These are phyloP conservation scores for Embidobia sp. DNA, from an alignment of 2,888 invertebrate genomes.

Conservation along the genomic window DNA sequence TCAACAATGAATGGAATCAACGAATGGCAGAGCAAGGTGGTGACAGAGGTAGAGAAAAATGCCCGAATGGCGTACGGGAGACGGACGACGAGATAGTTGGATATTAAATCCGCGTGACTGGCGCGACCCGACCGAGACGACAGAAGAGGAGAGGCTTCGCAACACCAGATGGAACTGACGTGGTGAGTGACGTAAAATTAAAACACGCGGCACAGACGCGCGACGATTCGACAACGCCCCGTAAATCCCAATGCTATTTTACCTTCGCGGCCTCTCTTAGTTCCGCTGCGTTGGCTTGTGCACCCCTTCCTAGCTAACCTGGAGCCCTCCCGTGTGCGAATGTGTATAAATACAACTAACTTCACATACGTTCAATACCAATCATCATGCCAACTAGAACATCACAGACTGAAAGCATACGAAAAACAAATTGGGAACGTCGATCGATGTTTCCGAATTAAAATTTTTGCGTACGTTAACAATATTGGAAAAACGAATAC, in stretches of 20 bases:
- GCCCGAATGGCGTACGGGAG: conserved; percentile 42
- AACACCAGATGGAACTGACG: conserved; percentile 80
- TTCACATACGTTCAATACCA: conserved; percentile 33
- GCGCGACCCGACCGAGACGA: conserved; percentile 75
- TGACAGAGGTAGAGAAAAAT: conserved; percentile 31
- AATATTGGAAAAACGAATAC: no score
- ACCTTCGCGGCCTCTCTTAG: conserved; percentile 45
- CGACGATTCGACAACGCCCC: conserved; percentile 78
- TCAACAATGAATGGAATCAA: conserved; percentile 36
- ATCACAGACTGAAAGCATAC: not conserved
- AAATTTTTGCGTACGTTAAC: no score
- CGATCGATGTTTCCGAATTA: no score
- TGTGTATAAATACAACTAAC: conserved; percentile 36
- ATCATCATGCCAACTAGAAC: conserved; percentile 5
- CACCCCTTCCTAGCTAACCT: conserved; percentile 17
- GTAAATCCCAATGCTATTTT: conserved; percentile 66
- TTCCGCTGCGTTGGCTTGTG: conserved; percentile 27
- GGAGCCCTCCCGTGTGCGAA: conserved; percentile 2
- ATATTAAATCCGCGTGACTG: conserved; percentile 80
- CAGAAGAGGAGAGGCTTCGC: conserved; percentile 73
- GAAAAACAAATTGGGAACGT: not conserved
- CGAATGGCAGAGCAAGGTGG: conserved; percentile 53
- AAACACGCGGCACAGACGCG: conserved; percentile 77
- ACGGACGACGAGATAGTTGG: conserved; percentile 72
- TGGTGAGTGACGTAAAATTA: conserved; percentile 80